Base-by-base conservation (phyloP, 2,888 invertebrate species). In the Rhyacophila evoluta region DNA sequence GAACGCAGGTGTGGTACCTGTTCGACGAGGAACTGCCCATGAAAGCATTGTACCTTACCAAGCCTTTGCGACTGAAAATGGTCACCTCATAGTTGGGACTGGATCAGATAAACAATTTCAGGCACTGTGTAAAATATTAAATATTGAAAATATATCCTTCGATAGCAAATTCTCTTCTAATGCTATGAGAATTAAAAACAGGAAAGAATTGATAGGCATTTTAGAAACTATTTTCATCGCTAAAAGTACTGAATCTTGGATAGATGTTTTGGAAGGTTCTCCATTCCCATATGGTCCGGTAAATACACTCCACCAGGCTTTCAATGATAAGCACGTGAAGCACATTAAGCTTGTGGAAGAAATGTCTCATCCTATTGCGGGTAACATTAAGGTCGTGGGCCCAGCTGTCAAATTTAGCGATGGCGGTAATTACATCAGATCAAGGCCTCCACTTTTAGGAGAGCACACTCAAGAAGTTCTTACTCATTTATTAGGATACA, bases 31-130 rank as follows among this genome's bases (percentile, higher is more conserved):
- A n/a, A 98, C 98, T 0, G 95, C 95, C 0, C 98, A 99, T 86
- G 95, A 94, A 79, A 97, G 96, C 85, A 94, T 99, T 80, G 98
- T 98, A 0, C 98, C 98, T 0, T 98, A 99, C 85, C 94, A 98
- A 89, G 93, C 95, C 1, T 98, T 98, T 85, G 90, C 92, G 84
- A 96, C 97, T 0, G 91, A 91, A 85, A 94, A 97, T 85, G 95
- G 95, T 0, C 94, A 94, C 84, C 91, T 98, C 75, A 95, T 98
- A 0, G 89, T 98, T 2, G 98, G 98, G 0, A 92, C 95, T 1
- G 98, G 97, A 0, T 97, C 96, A 70, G 94, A 98, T 85, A 87
- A 89, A 0, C 96, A 97, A 85, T 98, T 96, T 86, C 85, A 86
- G 28, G 93, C 93, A 80, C 89, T 98, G 6, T 95, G 97, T 84